Evolutionary conservation across 1,140 invertebrate genomes (phyloP).

Genomic region (Drosophila kikkawai): DNA sequence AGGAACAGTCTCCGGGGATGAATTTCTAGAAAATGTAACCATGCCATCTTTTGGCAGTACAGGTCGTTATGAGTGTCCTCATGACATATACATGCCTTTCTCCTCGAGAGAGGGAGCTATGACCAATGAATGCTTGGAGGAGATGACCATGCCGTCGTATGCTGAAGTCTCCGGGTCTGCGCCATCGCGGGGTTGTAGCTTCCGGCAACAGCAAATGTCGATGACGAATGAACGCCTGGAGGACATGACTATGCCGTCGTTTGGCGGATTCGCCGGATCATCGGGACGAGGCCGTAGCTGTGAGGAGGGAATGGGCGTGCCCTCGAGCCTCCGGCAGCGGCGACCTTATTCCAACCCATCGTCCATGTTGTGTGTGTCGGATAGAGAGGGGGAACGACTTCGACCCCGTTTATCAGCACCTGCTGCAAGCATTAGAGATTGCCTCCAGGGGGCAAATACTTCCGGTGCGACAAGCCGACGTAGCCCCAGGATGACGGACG

Average conservation of each 20-base stretch:
- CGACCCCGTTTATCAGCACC: conserved; percentile 1
- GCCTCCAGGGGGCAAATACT: conserved; percentile 21
- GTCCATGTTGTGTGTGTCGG: conserved; percentile 6
- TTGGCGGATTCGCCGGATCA: not conserved
- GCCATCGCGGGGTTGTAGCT: not conserved
- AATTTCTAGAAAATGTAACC: conserved; percentile 16
- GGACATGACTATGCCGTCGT: conserved; percentile 45
- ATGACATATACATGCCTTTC: not conserved
- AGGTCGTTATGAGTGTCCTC: not conserved
- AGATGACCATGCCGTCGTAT: conserved; percentile 46
- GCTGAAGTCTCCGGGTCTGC: not conserved
- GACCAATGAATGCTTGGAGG: not conserved
- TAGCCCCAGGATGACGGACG: conserved; percentile 6
- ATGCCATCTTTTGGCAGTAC: conserved; percentile 8
- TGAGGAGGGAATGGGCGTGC: conserved; percentile 18
- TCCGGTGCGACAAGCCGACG: conserved; percentile 15
- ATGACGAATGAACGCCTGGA: conserved; percentile 20
- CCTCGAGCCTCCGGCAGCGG: conserved; percentile 1
- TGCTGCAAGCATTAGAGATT: conserved; percentile 8
- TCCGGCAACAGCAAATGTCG: not conserved
- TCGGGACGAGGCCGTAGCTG: conserved; percentile 1
- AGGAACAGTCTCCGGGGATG: not conserved
- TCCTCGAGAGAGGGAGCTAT: not conserved
- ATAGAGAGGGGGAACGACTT: not conserved
- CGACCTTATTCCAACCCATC: not conserved